Percentiles rank a stretch among this genome's conserved stretches.
These are phyloP conservation scores for Mustela nigripes DNA, from an alignment of 2,113 vertebrate genomes.

Conservation along the genomic window DNA sequence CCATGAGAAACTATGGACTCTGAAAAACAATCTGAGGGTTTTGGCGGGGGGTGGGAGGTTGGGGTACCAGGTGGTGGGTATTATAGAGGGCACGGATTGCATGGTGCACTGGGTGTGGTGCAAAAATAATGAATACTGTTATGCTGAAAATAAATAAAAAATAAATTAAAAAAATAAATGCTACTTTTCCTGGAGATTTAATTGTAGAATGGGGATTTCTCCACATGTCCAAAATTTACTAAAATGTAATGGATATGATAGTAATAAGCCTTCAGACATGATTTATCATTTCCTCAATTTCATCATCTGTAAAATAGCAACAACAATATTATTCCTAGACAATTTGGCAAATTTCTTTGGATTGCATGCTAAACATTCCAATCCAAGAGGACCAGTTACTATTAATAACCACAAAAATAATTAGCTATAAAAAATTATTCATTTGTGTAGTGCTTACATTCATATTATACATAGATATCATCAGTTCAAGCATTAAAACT, in stretches of 20 bases:
- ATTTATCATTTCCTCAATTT: neutral
- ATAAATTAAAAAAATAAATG: neutral
- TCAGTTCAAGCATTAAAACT: constrained; percentile 11
- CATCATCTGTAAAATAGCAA: neutral
- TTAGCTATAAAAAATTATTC: neutral
- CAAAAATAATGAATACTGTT: no score
- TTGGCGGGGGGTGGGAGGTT: no score
- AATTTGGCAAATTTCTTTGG: constrained; percentile 25
- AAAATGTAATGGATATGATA: neutral
- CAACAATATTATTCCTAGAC: neutral
- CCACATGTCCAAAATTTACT: neutral
- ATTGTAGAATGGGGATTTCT: neutral
- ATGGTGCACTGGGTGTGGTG: no score
- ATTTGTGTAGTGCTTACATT: neutral
- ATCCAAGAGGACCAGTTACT: neutral
- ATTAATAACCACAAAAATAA: constrained; percentile 16
- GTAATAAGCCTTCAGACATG: neutral
- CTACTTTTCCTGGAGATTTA: neutral
- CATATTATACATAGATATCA: neutral
- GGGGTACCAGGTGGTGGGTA: no score
- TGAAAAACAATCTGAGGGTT: no score
- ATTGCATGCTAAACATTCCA: neutral
- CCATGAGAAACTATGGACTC: no score
- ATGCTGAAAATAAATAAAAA: no score
- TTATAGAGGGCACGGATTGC: no score